phyloP scores from a whole-genome alignment of 2,113 vertebrate genomes.

The Lepidiolamprologus cunningtoni region DNA sequence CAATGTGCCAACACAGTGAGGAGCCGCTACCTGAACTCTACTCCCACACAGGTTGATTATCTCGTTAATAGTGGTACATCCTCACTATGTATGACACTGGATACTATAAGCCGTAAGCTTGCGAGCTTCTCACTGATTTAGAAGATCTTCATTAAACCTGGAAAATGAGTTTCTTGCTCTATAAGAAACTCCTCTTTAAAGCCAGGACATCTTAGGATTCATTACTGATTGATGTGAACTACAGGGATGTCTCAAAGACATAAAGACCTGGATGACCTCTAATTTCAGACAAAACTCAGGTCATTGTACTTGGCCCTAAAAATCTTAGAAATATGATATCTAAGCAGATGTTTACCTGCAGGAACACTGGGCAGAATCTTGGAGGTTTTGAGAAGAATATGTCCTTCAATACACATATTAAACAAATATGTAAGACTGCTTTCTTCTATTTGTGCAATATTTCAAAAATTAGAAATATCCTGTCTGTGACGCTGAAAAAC shows the following conservation, averaged over 20 bases:
- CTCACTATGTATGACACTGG: not conserved
- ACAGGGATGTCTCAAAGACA: not conserved
- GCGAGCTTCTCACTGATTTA: not conserved
- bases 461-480: not conserved
- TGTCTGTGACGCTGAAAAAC: not conserved
- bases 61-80: not conserved
- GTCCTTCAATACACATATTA: not conserved
- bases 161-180: not conserved
- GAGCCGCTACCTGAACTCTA: not conserved
- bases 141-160: not conserved
- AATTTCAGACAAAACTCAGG: not conserved
- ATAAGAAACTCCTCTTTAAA: not conserved
- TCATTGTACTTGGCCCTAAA: not conserved
- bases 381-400: not conserved
- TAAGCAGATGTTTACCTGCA: not conserved
- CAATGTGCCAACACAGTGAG: not conserved
- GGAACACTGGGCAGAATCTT: not conserved
- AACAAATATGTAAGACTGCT: not conserved
- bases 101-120: not conserved
- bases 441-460: not conserved
- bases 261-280: not conserved
- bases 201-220: not conserved
- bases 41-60: not conserved
- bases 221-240: not conserved
- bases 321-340: not conserved